Conservation (phyloP, 2,888 invertebrate species). For the Melitaea athalia region DNA sequence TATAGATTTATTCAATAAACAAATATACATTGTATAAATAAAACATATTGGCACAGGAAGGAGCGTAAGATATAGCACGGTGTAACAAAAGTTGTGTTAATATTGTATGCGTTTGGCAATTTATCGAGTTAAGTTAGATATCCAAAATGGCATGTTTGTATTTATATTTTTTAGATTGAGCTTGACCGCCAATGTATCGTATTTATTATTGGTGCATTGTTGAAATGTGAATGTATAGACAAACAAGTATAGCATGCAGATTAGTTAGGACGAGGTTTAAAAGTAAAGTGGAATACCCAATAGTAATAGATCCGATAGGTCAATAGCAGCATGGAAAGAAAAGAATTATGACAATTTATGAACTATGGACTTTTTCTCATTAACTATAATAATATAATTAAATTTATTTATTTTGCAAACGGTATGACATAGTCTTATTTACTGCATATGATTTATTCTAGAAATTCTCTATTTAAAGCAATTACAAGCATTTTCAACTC, state of each 20-base stretch:
- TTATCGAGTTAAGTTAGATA: slow-evolving; percentile 52
- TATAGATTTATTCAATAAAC: slow-evolving; percentile 60
- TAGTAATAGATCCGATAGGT: slow-evolving; percentile 76
- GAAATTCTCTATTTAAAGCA: no score
- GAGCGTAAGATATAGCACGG: slow-evolving; percentile 41
- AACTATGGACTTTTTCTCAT: slow-evolving; percentile 7
- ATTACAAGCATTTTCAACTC: neutral
- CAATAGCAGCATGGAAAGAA: slow-evolving; percentile 76
- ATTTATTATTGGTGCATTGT: slow-evolving; percentile 74
- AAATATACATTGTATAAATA: slow-evolving; percentile 55
- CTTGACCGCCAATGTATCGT: slow-evolving; percentile 75
- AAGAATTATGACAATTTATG: slow-evolving; percentile 69
- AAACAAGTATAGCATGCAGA: slow-evolving; percentile 60
- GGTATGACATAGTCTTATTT: no score
- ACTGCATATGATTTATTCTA: no score
- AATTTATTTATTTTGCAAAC: neutral
- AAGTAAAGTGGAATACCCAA: slow-evolving; percentile 68
- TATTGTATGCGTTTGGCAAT: slow-evolving; percentile 58
- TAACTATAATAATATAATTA: neutral
- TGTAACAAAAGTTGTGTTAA: slow-evolving; percentile 60
- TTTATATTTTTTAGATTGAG: slow-evolving; percentile 79
- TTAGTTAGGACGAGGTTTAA: slow-evolving; percentile 47
- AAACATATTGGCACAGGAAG: slow-evolving; percentile 53
- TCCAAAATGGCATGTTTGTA: slow-evolving; percentile 78
- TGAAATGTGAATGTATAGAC: slow-evolving; percentile 47